Base-by-base conservation (phyloP, 2,888 invertebrate genomes). In the Acrobasis suavella region DNA sequence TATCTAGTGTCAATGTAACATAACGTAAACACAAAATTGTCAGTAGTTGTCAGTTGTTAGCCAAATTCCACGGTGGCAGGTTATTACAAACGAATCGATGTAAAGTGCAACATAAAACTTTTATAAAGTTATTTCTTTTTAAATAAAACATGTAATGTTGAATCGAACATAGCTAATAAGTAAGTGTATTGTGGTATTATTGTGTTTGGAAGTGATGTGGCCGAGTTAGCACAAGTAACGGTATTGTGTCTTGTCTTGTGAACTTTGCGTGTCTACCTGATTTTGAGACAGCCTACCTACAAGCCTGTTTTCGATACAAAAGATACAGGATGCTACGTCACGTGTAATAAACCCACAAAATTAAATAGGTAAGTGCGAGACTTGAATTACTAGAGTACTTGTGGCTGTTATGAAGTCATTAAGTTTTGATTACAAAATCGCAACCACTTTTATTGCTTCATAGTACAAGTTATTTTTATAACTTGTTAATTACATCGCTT, bases 1-100 rank as follows among this genome's bases (percentile, higher is more conserved):
- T 64, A 63, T 64, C 62, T 71, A 65, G 70, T 77, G 78, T 78
- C 81, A 85, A 82, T 81, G 82, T 80, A 86, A 82, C 82, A 72
- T 81, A 80, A 82, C 77, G 82, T 87, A 86, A 88, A 87, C 87
- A 86, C 80, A 76, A 78, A 81, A 38, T 46, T 50, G 59, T 50
- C 59, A 59, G 15, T 50, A 82, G 75, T 83, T 78, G 82, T 83
- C 83, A 89, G 87, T 88, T 79, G 81, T 75, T 72, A 74, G 68
- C 77, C 76, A 78, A 81, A 83, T 83, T 83, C 81, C 81, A 80
- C 72, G 70, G 83, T 77, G 85, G 80, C 68, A 80, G 75, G 82
- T 71, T 69, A 69, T 66, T 67, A 69, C 67, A 51, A 50, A 63
- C 64, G 67, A 56, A 66, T 65, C 3, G 17, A 42, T 8, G 15